A percentile compares a stretch with the other conserved stretches of the same genome.
Conservation (phyloP, 2,113 vertebrate genomes). For the Athene cunicularia region DNA sequence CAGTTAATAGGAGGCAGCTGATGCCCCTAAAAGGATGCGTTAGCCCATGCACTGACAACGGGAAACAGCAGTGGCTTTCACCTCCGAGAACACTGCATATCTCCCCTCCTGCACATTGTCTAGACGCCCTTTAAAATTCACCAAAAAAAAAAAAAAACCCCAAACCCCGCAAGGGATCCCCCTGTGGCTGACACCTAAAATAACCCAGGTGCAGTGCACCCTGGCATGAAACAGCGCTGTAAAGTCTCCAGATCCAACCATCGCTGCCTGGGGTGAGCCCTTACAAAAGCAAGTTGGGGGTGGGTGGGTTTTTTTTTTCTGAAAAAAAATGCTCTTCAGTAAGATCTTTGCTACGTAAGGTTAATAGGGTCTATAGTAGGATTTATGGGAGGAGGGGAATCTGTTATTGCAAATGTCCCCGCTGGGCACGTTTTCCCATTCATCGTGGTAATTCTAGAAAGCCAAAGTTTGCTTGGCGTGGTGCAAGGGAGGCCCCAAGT, state of each 20-base stretch:
- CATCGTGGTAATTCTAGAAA: neutral
- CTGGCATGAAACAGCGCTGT: neutral
- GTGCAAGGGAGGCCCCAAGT: neutral
- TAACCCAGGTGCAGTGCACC: neutral
- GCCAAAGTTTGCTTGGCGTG: neutral
- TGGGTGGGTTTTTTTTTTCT: rapidly evolving
- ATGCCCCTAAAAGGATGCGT: neutral
- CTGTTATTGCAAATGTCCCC: neutral
- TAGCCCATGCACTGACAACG: neutral
- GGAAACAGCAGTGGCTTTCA: neutral
- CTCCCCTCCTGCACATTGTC: neutral
- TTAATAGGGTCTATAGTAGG: neutral
- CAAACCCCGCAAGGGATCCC: neutral
- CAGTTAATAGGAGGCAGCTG: neutral
- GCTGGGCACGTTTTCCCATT: neutral
- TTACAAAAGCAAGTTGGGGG: neutral
- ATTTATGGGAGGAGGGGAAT: neutral
- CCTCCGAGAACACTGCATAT: neutral
- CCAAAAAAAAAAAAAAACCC: neutral
- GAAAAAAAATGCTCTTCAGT: neutral
- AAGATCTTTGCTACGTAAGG: neutral
- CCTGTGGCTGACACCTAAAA: neutral
- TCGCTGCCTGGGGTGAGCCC: neutral
- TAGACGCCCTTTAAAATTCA: neutral
- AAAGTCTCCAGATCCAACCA: neutral